phyloP scores from a whole-genome alignment of 2,888 invertebrate genomes.

The Scelioninae gen. 1 region DNA sequence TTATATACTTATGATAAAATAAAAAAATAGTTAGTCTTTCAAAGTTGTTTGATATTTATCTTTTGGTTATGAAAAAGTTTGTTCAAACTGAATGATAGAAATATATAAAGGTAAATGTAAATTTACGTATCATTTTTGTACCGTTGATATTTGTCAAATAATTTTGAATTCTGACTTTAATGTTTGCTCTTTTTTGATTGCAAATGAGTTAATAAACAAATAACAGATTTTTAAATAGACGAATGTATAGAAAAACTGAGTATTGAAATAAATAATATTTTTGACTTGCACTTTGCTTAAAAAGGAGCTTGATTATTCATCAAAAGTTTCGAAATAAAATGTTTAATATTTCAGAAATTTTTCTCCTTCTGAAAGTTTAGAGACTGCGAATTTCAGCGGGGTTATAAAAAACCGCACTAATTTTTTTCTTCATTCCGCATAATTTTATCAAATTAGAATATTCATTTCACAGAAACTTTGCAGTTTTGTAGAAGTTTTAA shows the following conservation, averaged over 20 bases:
- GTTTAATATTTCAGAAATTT: conserved; percentile 1
- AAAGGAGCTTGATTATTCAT: conserved; percentile 6
- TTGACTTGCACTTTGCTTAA: not conserved
- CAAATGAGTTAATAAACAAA: conserved; percentile 1
- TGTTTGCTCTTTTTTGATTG: not conserved
- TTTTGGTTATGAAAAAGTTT: no score
- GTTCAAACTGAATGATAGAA: not conserved
- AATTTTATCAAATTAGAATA: conserved; percentile 8
- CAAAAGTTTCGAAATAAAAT: not conserved
- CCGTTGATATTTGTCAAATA: conserved; percentile 4
- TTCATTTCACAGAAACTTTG: not conserved
- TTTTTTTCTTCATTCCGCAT: conserved; percentile 8
- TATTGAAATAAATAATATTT: conserved; percentile 12
- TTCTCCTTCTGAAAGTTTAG: not conserved
- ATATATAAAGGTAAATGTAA: not conserved
- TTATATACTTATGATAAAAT: no score
- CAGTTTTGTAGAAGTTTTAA: conserved; percentile 7
- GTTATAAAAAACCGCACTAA: conserved; percentile 1
- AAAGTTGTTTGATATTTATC: no score
- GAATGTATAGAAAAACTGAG: not conserved
- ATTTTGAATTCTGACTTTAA: not conserved
- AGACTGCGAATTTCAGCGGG: not conserved
- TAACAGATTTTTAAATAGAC: conserved; percentile 9
- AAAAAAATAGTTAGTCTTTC: no score
- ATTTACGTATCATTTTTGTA: not conserved